phyloP scores from a whole-genome alignment of 2,113 vertebrate species.

The Psittacara wagleri region DNA sequence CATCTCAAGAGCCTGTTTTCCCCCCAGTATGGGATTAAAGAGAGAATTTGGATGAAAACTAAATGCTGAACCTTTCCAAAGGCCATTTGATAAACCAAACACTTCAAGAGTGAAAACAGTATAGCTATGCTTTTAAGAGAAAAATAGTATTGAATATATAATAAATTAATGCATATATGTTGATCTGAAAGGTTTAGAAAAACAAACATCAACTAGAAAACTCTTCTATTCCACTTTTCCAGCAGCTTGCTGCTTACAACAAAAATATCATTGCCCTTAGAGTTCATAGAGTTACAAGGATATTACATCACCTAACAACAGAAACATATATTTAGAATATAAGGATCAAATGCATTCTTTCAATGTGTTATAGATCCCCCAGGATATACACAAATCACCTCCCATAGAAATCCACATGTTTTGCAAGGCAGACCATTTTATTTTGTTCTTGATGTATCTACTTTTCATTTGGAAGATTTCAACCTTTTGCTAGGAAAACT shows the following conservation, averaged over 20 bases:
- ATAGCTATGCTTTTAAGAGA: not conserved
- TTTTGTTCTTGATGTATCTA: conserved; percentile 33
- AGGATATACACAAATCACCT: conserved; percentile 22
- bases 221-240: not conserved
- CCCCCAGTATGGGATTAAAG: conserved; percentile 1
- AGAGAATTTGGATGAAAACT: conserved; percentile 25
- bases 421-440: not conserved
- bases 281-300: not conserved
- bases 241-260: not conserved
- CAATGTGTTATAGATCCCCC: conserved; percentile 12
- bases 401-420: not conserved
- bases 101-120: not conserved
- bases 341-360: conserved; percentile 41
- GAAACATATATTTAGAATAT: conserved; percentile 18
- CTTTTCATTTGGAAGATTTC: conserved; percentile 27
- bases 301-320: conserved; percentile 57
- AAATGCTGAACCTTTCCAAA: conserved; percentile 41
- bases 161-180: not conserved
- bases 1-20: not conserved
- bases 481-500: conserved; percentile 25
- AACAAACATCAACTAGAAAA: not conserved
- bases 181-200: not conserved
- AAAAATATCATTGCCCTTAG: conserved; percentile 34
- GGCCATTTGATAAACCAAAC: not conserved
- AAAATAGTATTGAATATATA: not conserved